These are phyloP conservation scores for Mohoua ochrocephala DNA, from an alignment of 2,113 vertebrate genomes.

Conservation along the genomic window DNA sequence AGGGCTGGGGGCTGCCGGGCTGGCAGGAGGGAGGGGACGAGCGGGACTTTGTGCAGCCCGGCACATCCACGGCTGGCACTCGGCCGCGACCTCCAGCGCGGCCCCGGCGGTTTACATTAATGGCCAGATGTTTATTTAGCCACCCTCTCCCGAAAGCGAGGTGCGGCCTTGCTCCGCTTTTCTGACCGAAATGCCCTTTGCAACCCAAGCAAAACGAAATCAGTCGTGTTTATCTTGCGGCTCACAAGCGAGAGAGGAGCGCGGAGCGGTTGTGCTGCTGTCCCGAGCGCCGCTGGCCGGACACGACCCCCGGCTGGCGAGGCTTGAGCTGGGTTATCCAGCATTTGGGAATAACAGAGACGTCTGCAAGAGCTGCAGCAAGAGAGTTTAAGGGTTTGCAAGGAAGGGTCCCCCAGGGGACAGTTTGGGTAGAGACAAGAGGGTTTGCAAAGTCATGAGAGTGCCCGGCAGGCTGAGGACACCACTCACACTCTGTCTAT, in stretches of 20 bases:
- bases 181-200: constrained; percentile 34
- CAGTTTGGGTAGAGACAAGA: neutral
- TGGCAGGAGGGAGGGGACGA: neutral
- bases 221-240: neutral
- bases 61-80: constrained; percentile 44
- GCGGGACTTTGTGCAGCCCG: neutral
- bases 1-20: neutral
- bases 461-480: neutral
- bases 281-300: neutral
- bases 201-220: neutral
- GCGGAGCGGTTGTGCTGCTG: neutral
- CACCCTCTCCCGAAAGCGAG: neutral
- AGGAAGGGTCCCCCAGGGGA: neutral
- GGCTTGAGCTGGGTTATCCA: neutral
- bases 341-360: neutral
- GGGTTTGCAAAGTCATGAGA: neutral
- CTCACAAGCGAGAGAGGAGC: neutral
- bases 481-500: neutral
- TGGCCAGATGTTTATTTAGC: constrained; percentile 48
- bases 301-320: neutral
- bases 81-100: neutral
- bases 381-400: neutral
- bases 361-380: rapidly evolving
- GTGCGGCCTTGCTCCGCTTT: constrained; percentile 31
- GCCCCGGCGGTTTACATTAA: neutral